Base-by-base conservation (phyloP, 2,113 vertebrate species). In the Hippocampus guttulatus region DNA sequence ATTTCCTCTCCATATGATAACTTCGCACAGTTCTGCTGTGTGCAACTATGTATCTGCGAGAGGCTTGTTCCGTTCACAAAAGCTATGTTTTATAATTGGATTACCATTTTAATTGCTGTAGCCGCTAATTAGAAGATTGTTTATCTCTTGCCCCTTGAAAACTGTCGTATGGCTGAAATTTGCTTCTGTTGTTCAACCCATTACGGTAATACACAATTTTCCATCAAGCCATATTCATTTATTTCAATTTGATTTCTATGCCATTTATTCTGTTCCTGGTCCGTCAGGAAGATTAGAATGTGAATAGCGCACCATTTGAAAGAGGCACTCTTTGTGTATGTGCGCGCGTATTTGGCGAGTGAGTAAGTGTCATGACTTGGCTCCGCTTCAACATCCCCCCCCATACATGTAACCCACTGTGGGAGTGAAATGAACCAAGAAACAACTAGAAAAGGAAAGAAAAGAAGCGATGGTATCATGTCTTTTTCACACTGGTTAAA, bases 401-500 rank as follows among this genome's bases (percentile, higher is more conserved):
- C 41, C 41, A 68, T 67, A 40, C 41, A 40, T 75, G 55, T 47
- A 71, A 64, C 14, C 54, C 43, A 2, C 20, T 60, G 75, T 77
- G 73, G 62, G 75, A 79, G 67, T 64, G 64, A 43, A 40, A 21
- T 73, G 52, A 77, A 69, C 38, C 65, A 69, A 73, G 70, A 51
- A 67, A 25, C 27, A 40, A 47, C 27, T 38, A 30, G 10, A 41
- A 41, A 51, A 43, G 33, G 21, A 49, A 63, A 43, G 30, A 40
- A 7, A 11, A 55, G 18, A 23, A 23, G 25, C 45, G 67, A 68
- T 64, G 67, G 71, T 73, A 68, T 77, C n/a, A 27, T 16, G 27
- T 27, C 70, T 80, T 82, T 82, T 73, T 78, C 68, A 79, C 62
- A n/a, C 66, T 12, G 49, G 72, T 73, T 58, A 68, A 80, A 80